phyloP scores from a whole-genome alignment of 2,797 vertebrate genomes.

The Pseudocheirus occidentalis region DNA sequence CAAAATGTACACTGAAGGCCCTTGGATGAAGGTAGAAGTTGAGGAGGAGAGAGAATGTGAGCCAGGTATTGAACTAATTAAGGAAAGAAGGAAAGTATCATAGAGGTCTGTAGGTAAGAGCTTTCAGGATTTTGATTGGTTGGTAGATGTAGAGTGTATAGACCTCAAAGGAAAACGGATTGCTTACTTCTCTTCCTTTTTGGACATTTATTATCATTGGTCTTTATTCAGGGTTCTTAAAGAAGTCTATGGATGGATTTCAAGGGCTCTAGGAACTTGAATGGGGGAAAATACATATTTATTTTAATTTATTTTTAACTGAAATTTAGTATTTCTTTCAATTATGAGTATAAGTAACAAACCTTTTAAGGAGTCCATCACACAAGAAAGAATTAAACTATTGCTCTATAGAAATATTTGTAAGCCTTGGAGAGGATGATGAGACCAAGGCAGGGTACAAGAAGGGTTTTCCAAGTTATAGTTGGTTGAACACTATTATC shows the following conservation, averaged over 20 bases:
- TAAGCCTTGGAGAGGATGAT: neutral
- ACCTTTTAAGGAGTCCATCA: neutral
- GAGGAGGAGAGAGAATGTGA: neutral
- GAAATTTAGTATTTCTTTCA: neutral
- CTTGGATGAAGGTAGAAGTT: neutral
- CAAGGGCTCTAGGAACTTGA: neutral
- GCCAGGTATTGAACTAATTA: neutral
- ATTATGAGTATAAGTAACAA: neutral
- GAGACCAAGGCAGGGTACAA: neutral
- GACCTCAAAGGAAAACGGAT: neutral
- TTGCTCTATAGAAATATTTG: neutral
- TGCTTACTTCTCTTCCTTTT: neutral
- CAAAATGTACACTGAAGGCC: neutral
- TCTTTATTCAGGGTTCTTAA: neutral
- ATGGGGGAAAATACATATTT: neutral
- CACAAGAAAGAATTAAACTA: neutral
- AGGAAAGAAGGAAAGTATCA: neutral
- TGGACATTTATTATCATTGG: neutral
- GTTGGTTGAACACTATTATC: neutral
- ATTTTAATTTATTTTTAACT: neutral
- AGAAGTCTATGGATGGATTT: neutral
- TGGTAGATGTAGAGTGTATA: neutral
- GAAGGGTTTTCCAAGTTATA: neutral
- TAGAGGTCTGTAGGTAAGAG: neutral
- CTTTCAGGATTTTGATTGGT: neutral